These are phyloP conservation scores for Dorcus parallelipipedus DNA, from an alignment of 2,888 invertebrate genomes.

Conservation along the genomic window DNA sequence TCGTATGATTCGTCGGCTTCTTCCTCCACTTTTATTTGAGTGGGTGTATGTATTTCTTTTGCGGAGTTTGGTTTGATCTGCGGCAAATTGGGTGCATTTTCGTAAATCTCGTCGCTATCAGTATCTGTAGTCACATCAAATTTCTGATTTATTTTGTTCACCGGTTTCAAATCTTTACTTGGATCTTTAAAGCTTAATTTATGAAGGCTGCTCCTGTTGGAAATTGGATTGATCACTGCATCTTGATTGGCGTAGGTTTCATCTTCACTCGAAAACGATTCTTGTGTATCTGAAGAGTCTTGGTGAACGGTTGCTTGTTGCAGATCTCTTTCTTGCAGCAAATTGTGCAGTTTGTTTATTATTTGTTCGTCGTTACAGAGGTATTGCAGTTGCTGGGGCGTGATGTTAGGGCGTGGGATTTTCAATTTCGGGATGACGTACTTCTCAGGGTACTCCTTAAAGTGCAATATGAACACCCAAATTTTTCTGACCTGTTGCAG, in stretches of 20 bases:
- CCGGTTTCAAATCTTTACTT: background rate
- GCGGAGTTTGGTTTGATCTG: too few species aligned
- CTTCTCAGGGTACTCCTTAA: constrained; percentile 4
- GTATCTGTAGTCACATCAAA: too few species aligned
- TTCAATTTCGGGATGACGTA: background rate
- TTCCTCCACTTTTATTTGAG: too few species aligned
- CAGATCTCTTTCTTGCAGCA: background rate
- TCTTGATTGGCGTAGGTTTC: constrained; percentile 5
- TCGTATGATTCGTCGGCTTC: too few species aligned
- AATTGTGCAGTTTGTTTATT: background rate
- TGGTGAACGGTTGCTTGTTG: too few species aligned
- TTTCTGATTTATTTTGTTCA: too few species aligned
- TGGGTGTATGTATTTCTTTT: too few species aligned
- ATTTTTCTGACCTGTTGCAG: constrained; percentile 4
- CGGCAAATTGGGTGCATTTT: too few species aligned
- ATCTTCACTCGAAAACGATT: background rate
- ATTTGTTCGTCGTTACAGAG: background rate
- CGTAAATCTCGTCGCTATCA: too few species aligned
- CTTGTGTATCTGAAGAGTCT: too few species aligned
- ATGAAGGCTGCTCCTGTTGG: too few species aligned
- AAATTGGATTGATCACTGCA: background rate
- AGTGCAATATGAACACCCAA: constrained; percentile 6
- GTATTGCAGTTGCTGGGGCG: background rate
- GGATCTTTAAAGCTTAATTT: too few species aligned
- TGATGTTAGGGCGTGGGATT: background rate